Conservation (phyloP, 2,797 vertebrate genomes). For the Myotis daubentonii region DNA sequence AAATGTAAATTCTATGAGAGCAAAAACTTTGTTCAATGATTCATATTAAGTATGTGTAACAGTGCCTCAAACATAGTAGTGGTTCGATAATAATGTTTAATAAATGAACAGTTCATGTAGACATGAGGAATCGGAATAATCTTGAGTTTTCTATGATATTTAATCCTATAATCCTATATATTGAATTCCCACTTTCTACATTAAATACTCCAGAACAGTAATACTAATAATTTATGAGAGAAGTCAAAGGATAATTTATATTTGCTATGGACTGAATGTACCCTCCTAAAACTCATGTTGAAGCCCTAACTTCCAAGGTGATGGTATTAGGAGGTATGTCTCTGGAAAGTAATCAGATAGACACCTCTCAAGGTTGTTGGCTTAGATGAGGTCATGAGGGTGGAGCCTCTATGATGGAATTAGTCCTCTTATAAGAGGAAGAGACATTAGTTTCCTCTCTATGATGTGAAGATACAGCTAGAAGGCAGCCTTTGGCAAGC, state of each 20-base stretch:
- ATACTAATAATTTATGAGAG: not conserved
- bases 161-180: not conserved
- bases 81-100: not conserved
- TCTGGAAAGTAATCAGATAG: not conserved
- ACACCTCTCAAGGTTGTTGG: not conserved
- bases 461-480: not conserved
- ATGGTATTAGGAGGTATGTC: not conserved
- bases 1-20: not conserved
- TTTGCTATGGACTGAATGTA: not conserved
- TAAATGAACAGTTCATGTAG: constrained; percentile 10
- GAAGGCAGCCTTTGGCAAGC: not conserved
- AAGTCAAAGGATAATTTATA: constrained; percentile 14
- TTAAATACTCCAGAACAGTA: constrained; percentile 31
- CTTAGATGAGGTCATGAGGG: not conserved
- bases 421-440: not conserved
- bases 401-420: not conserved
- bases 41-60: not conserved
- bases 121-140: not conserved
- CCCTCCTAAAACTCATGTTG: not conserved
- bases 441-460: not conserved
- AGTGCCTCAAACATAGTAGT: not conserved
- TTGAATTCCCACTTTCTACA: constrained; percentile 21
- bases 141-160: not conserved
- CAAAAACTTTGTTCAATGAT: not conserved
- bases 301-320: not conserved